Percentiles rank a stretch among this genome's conserved stretches.
Conservation (phyloP, 2,888 invertebrate species). For the Saturnia japonica region DNA sequence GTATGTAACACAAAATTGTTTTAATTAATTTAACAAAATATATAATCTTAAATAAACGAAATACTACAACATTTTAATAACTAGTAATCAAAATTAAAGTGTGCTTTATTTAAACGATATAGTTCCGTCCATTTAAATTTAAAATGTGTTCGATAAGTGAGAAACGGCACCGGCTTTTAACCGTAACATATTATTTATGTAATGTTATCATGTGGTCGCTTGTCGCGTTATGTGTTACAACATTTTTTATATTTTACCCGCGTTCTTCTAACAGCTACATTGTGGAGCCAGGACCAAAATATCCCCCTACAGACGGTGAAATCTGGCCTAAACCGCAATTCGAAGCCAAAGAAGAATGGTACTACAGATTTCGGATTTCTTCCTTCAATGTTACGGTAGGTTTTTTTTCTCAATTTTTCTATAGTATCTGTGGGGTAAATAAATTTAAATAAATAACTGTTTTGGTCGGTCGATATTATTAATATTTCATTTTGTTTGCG, state of each 20-base stretch:
- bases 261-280: conserved; percentile 4
- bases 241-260: conserved; percentile 9
- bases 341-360: conserved; percentile 64
- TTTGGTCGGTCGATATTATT: too few relatives aligned
- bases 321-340: conserved; percentile 86
- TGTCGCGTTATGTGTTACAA: not conserved
- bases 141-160: not conserved
- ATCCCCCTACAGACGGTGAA: conserved; percentile 82
- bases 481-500: too few relatives aligned
- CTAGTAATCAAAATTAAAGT: not conserved
- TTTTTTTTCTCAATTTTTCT: conserved; percentile 20
- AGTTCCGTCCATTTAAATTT: not conserved
- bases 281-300: conserved; percentile 69
- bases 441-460: not conserved
- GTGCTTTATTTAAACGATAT: not conserved
- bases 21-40: not conserved
- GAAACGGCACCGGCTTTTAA: not conserved
- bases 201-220: conserved; percentile 13
- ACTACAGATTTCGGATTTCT: conserved; percentile 68
- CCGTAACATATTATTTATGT: conserved; percentile 7
- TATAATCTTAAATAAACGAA: not conserved
- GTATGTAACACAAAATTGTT: too few relatives aligned
- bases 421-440: not conserved
- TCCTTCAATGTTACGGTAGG: conserved; percentile 76
- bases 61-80: not conserved